phyloP scores from a whole-genome alignment of 2,888 invertebrate species.

The Heteromyza rotundicornis region DNA sequence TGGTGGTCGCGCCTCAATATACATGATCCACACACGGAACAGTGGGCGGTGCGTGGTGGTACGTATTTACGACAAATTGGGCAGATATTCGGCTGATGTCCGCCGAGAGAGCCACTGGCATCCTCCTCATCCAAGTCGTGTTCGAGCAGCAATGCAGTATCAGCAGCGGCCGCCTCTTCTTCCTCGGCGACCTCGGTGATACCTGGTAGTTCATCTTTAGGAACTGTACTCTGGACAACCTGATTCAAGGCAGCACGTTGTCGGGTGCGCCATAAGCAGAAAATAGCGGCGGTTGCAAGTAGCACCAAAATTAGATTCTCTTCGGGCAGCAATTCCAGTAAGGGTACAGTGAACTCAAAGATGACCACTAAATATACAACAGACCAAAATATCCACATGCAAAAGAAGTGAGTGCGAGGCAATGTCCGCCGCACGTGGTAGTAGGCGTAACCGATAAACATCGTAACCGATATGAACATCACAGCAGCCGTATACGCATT shows the following conservation, averaged over 20 bases:
- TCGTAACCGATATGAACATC: conserved; percentile 47
- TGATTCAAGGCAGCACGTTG: conserved; percentile 53
- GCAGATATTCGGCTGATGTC: conserved; percentile 64
- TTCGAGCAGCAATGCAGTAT: conserved; percentile 49
- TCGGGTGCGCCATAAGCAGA: conserved; percentile 48
- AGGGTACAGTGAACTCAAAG: conserved; percentile 76
- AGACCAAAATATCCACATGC: conserved; percentile 76
- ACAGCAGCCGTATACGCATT: conserved; percentile 60
- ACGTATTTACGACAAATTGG: conserved; percentile 68
- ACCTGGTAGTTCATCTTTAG: conserved; percentile 56
- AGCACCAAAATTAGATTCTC: conserved; percentile 69
- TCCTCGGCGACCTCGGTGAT: conserved; percentile 53
- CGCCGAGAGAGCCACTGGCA: conserved; percentile 38
- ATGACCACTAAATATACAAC: conserved; percentile 70
- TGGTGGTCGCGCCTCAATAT: conserved; percentile 80
- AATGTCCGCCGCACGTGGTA: conserved; percentile 49
- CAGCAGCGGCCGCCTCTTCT: conserved; percentile 51
- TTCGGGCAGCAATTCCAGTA: conserved; percentile 73
- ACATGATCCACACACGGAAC: conserved; percentile 82
- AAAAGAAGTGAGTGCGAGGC: conserved; percentile 73
- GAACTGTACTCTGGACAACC: conserved; percentile 47
- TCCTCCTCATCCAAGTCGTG: conserved; percentile 33
- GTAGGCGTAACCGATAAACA: conserved; percentile 49
- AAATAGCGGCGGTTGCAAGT: conserved; percentile 42
- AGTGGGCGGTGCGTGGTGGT: conserved; percentile 77